Conservation (phyloP, 1,140 invertebrate species). For the Apis dorsata region DNA sequence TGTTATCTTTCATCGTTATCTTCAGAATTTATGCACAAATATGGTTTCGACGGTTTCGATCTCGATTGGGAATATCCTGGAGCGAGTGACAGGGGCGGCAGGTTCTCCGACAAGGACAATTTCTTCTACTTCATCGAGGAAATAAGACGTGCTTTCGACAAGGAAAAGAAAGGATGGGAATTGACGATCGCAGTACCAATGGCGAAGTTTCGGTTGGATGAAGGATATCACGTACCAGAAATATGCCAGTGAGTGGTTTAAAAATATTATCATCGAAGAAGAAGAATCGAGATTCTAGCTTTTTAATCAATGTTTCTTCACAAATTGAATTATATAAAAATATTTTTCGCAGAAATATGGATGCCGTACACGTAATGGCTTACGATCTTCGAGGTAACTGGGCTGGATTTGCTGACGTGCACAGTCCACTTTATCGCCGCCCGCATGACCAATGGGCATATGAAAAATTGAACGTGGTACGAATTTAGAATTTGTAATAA, state of each 20-base stretch:
- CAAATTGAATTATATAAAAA: neutral
- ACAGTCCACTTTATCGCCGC: slow-evolving; percentile 90
- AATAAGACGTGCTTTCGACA: slow-evolving; percentile 88
- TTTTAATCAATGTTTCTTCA: no score
- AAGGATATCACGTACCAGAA: slow-evolving; percentile 93
- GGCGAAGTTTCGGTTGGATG: slow-evolving; percentile 90
- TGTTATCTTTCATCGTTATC: neutral
- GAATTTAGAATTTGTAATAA: slow-evolving; percentile 65
- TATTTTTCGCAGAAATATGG: slow-evolving; percentile 81
- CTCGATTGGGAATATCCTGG: slow-evolving; percentile 94
- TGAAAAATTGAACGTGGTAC: slow-evolving; percentile 92
- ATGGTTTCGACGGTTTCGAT: slow-evolving; percentile 90
- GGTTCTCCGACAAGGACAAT: slow-evolving; percentile 89
- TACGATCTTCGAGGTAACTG: slow-evolving; percentile 96
- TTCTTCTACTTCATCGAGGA: slow-evolving; percentile 93
- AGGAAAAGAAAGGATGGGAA: slow-evolving; percentile 88
- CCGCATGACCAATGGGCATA: slow-evolving; percentile 93
- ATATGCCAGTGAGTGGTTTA: slow-evolving; percentile 86
- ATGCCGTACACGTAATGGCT: slow-evolving; percentile 93
- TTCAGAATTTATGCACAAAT: slow-evolving; percentile 86
- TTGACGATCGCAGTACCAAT: slow-evolving; percentile 93
- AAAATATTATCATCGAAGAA: neutral
- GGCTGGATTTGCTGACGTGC: slow-evolving; percentile 93
- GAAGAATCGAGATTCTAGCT: neutral
- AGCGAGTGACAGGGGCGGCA: slow-evolving; percentile 91